Evolutionary conservation across 2,888 invertebrate species (phyloP), one percentile per base, ranked within the genome.

Genomic region (Cephalotes varians): DNA sequence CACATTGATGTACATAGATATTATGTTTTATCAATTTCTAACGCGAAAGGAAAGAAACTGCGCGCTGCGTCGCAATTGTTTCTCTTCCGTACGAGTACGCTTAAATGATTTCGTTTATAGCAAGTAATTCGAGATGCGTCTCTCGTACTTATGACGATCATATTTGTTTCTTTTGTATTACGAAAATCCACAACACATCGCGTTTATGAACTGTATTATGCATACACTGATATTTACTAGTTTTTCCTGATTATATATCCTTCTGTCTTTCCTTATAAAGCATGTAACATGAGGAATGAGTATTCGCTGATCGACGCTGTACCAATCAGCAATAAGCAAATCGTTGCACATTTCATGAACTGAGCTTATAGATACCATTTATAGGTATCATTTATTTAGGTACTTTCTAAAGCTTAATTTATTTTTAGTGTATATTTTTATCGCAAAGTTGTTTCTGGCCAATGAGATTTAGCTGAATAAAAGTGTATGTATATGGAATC

Each of bases 1-100:
- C 40, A 73, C 21, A 81, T 82, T 62, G 49, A 40, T 87, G 87
- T 87, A 88, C 74, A 88, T 81, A 86, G 34, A 37, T 44, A 44
- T 77, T 83, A 73, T 31, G 44, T 87, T 80, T 67, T 25, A 40
- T 51, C 56, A 31, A 44, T 56, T 56, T 67, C 44, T 69, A 76
- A 44, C 67, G 69, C 69, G 21, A 69, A 34, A 18, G 25, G 21
- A 31, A 56, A 37, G 21, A 51, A 47, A 62, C 15, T n/a, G 40
- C 28, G 40, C 37, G 12, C 15, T 15, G 12, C 18, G 15, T 58
- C 28, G 51, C 15, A 10, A 58, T 44, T 47, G 6, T 64, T 18
- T 37, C n/a, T 56, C n/a, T 44, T 47, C 18, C 37, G 31, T 54
- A 44, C 18, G 56, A 44, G 7, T 44, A 77, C 21, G 44, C 44